Conservation (phyloP, 2,797 vertebrate genomes). For the Gila robusta region DNA sequence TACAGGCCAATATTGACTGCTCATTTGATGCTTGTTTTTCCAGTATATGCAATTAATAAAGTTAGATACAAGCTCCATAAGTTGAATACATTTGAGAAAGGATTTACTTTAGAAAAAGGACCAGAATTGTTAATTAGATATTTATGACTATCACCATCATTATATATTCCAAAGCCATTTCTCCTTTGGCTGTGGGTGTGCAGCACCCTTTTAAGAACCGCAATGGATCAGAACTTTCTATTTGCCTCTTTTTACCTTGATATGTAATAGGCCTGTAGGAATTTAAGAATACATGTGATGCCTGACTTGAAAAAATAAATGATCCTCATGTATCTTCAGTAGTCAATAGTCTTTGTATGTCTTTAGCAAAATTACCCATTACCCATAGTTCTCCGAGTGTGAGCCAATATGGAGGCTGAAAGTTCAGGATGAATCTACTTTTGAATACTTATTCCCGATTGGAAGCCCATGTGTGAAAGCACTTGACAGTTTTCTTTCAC, state of each 20-base stretch:
- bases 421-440: neutral
- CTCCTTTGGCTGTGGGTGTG: neutral
- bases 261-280: neutral
- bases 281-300: neutral
- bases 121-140: neutral
- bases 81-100: neutral
- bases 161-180: neutral
- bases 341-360: neutral
- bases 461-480: conserved; percentile 52
- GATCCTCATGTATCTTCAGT: neutral
- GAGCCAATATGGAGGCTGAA: conserved; percentile 1
- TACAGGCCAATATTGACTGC: neutral
- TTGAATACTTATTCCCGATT: conserved; percentile 20
- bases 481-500: conserved; percentile 54
- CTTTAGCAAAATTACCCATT: conserved; percentile 5
- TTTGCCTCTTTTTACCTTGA: neutral
- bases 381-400: neutral
- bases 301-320: neutral
- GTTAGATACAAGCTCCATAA: neutral
- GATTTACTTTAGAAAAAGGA: neutral
- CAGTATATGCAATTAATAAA: neutral
- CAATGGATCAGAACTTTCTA: neutral
- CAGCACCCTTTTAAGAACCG: neutral
- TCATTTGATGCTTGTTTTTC: neutral
- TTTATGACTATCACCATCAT: neutral